Base-by-base conservation (phyloP, 2,888 invertebrate genomes). In the Ophion ventricosus region DNA sequence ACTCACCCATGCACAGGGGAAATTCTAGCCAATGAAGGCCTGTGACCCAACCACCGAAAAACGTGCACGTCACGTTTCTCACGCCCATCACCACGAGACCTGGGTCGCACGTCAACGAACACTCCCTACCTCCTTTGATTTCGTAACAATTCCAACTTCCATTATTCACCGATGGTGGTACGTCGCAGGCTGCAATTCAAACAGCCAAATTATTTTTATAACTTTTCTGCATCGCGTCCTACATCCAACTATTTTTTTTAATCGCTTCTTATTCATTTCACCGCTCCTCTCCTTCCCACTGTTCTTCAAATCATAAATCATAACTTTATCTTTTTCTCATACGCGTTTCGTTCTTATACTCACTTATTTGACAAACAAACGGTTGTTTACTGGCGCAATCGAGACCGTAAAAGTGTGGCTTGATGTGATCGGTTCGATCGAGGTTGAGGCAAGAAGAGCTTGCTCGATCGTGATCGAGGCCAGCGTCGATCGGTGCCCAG, bases 371-470 rank as follows among this genome's bases (percentile, higher is more conserved):
- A 82, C 95, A 95, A 20, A 94, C 91, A 0, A 95, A 95, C 70
- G 94, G 93, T 86, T 95, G 95, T 1, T 94, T 93, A 0, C 94
- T 94, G 56, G 94, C 94, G 85, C 95, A 95, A 0, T 95, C 94
- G 5, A 95, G 90, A 0, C 94, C 95, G 73, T 95, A 95, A 1
- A 95, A 91, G 14, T 95, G 88, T 0, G 94, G 94, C 5, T 92
- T 93, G 5, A 94, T 89, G 77, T 95, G 95, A 77, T 94, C 94
- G 70, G 93, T 94, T 1, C 95, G 89, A 81, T 95, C 95, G 82
- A 95, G 88, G 86, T 95, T 95, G 4, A 95, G 88, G 77, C 95
- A 95, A 0, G 93, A 92, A 69, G 92, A 94, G 85, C 94, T 94
- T 88, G 93, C 91, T 0, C 91, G 90, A 86, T 92, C 94, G 2